A percentile compares a stretch with the other conserved stretches of the same genome.
Conservation (phyloP, 2,797 vertebrate genomes). For the Taeniopygia guttata region DNA sequence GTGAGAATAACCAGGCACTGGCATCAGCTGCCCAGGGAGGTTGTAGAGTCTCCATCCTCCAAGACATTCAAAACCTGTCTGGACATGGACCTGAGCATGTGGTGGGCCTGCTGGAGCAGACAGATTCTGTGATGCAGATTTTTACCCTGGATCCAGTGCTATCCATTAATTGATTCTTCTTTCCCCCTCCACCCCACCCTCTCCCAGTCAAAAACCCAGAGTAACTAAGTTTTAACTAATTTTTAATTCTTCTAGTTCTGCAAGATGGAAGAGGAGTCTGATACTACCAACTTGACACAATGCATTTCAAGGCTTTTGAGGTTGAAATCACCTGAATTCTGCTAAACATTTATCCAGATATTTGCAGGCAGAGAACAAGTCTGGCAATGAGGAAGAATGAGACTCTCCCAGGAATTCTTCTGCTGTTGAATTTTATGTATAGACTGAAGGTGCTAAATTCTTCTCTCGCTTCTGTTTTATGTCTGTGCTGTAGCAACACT, state of each 20-base stretch:
- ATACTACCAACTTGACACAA: background rate
- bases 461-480: background rate
- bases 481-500: background rate
- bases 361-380: background rate
- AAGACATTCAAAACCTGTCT: background rate
- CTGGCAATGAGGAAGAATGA: background rate
- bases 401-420: background rate
- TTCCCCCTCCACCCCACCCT: accelerated
- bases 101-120: background rate
- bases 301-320: background rate
- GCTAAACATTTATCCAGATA: background rate
- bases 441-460: background rate
- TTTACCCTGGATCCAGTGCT: background rate
- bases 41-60: background rate
- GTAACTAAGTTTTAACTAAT: background rate
- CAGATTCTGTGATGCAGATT: background rate
- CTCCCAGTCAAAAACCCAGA: accelerated
- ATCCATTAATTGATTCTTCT: background rate
- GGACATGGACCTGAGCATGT: background rate
- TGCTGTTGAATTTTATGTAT: background rate
- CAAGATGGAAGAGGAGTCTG: background rate
- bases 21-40: background rate
- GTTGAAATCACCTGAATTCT: background rate
- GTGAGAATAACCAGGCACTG: background rate
- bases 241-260: background rate